phyloP scores from a whole-genome alignment of 2,888 invertebrate genomes.

The Pseudoips prasinana region DNA sequence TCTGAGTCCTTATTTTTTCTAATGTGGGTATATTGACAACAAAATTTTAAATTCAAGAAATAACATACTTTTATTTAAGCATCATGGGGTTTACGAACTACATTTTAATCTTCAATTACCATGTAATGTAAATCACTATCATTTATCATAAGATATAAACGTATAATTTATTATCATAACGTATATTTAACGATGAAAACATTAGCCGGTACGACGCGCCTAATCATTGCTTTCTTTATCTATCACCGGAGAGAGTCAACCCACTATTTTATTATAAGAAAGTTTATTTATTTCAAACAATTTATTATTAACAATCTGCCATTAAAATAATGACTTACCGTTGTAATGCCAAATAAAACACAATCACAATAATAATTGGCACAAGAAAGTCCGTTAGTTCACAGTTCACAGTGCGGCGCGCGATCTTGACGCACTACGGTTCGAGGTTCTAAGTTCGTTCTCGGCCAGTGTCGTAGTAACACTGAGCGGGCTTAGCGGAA shows the following conservation, averaged over 20 bases:
- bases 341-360: slow-evolving; percentile 43
- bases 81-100: no score
- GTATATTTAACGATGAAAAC: slow-evolving; percentile 6
- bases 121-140: no score
- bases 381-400: slow-evolving; percentile 59
- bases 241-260: slow-evolving; percentile 49
- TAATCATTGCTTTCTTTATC: slow-evolving; percentile 52
- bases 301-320: slow-evolving; percentile 10
- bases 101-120: no score
- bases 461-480: slow-evolving; percentile 69
- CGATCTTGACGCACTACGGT: slow-evolving; percentile 40
- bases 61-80: no score
- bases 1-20: no score
- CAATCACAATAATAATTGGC: slow-evolving; percentile 55
- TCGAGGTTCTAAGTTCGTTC: slow-evolving; percentile 72
- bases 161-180: no score
- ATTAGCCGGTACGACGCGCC: slow-evolving; percentile 30
- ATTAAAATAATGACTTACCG: slow-evolving; percentile 45
- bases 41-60: no score
- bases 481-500: slow-evolving; percentile 70
- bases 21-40: no score
- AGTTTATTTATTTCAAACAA: slow-evolving; percentile 36
- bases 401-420: slow-evolving; percentile 61
- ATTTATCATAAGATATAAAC: no score
- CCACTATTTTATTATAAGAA: slow-evolving; percentile 40